A percentile compares a stretch with the other conserved stretches of the same genome.
Conservation (phyloP, 2,113 vertebrate species). For the Rhabdornis inornatus region DNA sequence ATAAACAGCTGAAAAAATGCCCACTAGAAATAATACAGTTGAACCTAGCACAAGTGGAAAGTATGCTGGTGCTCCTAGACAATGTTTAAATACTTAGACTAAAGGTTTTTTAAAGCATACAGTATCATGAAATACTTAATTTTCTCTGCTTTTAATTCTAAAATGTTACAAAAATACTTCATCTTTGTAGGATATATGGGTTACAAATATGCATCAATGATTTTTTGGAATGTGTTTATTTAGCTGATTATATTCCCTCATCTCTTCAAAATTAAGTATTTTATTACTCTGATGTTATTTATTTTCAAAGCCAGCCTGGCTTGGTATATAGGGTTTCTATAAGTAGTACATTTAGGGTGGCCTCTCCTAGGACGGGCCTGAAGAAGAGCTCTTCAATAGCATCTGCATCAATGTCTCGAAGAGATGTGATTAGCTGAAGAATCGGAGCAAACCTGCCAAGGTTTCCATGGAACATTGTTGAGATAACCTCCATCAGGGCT, state of each 20-base stretch:
- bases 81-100: background rate
- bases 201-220: background rate
- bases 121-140: background rate
- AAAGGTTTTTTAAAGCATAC: background rate
- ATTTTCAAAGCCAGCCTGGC: background rate
- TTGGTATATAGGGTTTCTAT: slow-evolving; percentile 16
- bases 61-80: background rate
- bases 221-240: background rate
- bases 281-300: background rate
- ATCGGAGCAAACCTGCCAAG: slow-evolving; percentile 9
- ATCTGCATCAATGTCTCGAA: background rate
- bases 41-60: background rate
- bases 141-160: background rate
- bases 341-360: slow-evolving; percentile 20
- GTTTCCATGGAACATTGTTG: background rate
- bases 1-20: background rate
- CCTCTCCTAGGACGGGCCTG: slow-evolving; percentile 9
- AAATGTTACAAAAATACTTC: background rate
- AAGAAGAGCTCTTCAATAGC: slow-evolving; percentile 54
- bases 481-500: slow-evolving; percentile 37
- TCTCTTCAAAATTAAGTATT: background rate
- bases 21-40: background rate
- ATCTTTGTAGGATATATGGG: background rate
- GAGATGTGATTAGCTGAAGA: background rate
- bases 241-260: background rate